phyloP scores from a whole-genome alignment of 2,888 invertebrate species.

The Drosophila trichaetosa region DNA sequence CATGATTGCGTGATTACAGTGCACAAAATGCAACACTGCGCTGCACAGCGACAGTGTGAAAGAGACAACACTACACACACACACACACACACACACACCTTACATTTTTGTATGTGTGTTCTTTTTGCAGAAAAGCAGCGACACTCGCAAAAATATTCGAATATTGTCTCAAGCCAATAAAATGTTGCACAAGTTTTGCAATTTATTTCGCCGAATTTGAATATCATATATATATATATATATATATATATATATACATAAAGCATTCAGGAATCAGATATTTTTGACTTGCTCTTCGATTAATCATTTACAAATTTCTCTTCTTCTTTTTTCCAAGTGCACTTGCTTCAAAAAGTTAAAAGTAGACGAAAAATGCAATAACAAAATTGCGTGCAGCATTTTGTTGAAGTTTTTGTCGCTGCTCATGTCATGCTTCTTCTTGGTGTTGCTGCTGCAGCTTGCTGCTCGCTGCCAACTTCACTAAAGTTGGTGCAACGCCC shows the following conservation, averaged over 20 bases:
- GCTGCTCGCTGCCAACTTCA: slow-evolving; percentile 63
- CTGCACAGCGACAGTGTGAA: neutral
- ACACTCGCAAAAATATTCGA: neutral
- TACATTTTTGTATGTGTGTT: neutral
- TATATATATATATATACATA: too few species aligned
- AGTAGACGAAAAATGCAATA: slow-evolving; percentile 57
- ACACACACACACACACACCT: neutral
- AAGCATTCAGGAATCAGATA: neutral
- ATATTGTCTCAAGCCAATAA: neutral
- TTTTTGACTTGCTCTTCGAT: neutral
- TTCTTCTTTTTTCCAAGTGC: neutral
- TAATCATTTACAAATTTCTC: neutral
- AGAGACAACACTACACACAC: neutral
- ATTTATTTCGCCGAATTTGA: neutral
- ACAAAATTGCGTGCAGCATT: slow-evolving; percentile 59
- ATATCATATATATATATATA: neutral
- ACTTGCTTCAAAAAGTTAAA: slow-evolving; percentile 47
- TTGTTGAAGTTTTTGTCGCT: slow-evolving; percentile 61
- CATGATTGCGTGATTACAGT: slow-evolving; percentile 79
- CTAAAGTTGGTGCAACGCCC: slow-evolving; percentile 75
- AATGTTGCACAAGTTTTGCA: neutral
- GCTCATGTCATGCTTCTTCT: slow-evolving; percentile 27
- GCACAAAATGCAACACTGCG: slow-evolving; percentile 54
- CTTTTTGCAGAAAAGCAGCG: neutral
- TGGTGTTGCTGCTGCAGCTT: slow-evolving; percentile 30